Percentiles rank a stretch among this genome's conserved stretches.
Conservation (phyloP, 2,797 vertebrate genomes). For the Myotis planiceps region DNA sequence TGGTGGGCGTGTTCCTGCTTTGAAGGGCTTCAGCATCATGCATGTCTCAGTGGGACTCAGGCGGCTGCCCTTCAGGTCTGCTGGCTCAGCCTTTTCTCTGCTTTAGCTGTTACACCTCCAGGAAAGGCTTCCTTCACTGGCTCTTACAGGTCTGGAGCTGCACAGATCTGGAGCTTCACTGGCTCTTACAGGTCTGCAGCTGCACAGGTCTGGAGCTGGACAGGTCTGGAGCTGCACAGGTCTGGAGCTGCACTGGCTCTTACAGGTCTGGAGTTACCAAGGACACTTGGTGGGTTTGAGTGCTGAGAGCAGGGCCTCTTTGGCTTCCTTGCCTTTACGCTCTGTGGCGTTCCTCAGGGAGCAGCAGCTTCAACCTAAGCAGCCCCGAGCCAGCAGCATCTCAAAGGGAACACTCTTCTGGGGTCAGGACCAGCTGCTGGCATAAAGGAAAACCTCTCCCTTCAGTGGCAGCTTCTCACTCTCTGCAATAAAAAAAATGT, state of each 20-base stretch:
- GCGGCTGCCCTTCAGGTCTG: background rate
- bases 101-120: background rate
- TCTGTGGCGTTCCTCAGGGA: background rate
- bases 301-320: background rate
- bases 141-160: background rate
- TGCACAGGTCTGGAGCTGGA: no score
- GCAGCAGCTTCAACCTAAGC: background rate
- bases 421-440: background rate
- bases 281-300: background rate
- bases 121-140: background rate
- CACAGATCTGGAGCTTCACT: no score
- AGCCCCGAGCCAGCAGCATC: accelerated
- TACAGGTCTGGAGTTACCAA: background rate
- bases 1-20: accelerated
- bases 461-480: background rate
- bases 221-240: background rate
- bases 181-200: background rate
- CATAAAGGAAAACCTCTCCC: background rate
- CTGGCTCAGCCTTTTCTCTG: background rate
- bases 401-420: background rate
- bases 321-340: background rate
- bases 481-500: background rate
- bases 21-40: background rate
- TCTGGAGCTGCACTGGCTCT: no score
- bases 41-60: background rate